These are phyloP conservation scores for Otocyon megalotis DNA, from an alignment of 2,113 vertebrate species.

Conservation along the genomic window DNA sequence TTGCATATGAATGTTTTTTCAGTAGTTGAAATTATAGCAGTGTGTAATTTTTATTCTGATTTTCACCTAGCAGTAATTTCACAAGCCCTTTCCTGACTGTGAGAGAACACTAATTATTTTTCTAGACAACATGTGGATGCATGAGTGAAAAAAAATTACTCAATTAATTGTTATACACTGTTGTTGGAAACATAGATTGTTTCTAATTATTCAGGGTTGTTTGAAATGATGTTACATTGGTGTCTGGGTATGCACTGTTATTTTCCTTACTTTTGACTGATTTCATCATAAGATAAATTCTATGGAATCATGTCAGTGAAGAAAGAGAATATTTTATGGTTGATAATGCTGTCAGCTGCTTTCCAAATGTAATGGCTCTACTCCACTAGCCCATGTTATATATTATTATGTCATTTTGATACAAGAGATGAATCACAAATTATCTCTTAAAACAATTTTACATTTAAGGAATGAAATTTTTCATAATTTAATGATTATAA, in stretches of 20 bases:
- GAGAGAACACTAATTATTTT: conserved; percentile 54
- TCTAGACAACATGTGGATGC: not conserved
- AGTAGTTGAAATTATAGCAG: conserved; percentile 59
- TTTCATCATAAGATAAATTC: conserved; percentile 43
- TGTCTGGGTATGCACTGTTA: not conserved
- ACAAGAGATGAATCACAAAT: not conserved
- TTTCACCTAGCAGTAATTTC: conserved; percentile 72
- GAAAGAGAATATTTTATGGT: not conserved
- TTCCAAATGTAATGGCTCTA: not conserved
- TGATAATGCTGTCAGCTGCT: not conserved
- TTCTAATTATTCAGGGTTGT: not conserved
- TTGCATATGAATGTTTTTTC: conserved; percentile 69
- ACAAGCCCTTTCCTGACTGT: conserved; percentile 17
- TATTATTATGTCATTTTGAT: not conserved
- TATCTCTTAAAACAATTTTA: not conserved
- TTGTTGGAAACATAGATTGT: conserved; percentile 3
- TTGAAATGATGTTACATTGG: conserved; percentile 43
- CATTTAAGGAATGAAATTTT: not conserved
- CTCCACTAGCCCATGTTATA: too few relatives aligned
- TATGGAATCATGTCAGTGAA: not conserved
- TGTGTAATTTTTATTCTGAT: conserved; percentile 69
- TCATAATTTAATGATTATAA: not conserved
- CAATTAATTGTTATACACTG: conserved; percentile 53
- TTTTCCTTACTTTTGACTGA: conserved; percentile 25
- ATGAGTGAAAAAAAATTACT: conserved; percentile 34